Evolutionary conservation across 2,113 vertebrate genomes (phyloP).

Genomic region (Oncorhynchus kisutch): DNA sequence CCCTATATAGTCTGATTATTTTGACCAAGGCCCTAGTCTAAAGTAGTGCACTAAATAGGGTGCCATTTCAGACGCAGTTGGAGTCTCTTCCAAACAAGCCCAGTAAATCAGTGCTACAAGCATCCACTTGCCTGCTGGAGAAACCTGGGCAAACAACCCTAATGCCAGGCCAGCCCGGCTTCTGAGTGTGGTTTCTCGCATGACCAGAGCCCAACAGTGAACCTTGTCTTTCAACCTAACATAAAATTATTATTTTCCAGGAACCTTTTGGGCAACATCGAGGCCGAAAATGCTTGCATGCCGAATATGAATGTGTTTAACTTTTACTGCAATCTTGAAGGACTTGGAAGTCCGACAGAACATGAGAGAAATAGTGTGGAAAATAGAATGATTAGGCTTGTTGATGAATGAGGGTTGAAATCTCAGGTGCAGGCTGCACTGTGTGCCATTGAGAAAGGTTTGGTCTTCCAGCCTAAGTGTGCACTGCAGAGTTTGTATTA

Average conservation of each 20-base stretch:
- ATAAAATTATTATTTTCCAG: neutral
- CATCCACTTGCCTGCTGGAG: neutral
- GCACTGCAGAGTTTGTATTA: too few species aligned
- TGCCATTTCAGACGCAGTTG: too few species aligned
- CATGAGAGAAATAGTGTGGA: too few species aligned
- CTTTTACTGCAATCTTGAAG: too few species aligned
- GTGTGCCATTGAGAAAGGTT: neutral
- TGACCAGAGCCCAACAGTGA: conserved; percentile 3
- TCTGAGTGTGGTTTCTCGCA: neutral
- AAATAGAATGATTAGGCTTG: neutral
- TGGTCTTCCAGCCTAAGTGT: too few species aligned
- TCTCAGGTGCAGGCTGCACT: neutral
- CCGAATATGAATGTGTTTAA: neutral
- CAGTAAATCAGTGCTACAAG: conserved; percentile 4
- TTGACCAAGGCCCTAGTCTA: too few species aligned
- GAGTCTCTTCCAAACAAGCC: neutral
- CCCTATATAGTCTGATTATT: too few species aligned
- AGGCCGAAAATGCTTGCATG: neutral
- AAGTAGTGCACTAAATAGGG: too few species aligned
- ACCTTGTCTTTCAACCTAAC: neutral
- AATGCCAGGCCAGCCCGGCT: neutral
- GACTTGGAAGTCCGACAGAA: neutral
- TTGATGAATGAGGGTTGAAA: neutral
- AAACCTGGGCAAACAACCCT: too few species aligned
- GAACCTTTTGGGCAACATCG: neutral